These are phyloP conservation scores for Accipiter cooperii DNA, from an alignment of 2,113 vertebrate genomes.

Conservation along the genomic window DNA sequence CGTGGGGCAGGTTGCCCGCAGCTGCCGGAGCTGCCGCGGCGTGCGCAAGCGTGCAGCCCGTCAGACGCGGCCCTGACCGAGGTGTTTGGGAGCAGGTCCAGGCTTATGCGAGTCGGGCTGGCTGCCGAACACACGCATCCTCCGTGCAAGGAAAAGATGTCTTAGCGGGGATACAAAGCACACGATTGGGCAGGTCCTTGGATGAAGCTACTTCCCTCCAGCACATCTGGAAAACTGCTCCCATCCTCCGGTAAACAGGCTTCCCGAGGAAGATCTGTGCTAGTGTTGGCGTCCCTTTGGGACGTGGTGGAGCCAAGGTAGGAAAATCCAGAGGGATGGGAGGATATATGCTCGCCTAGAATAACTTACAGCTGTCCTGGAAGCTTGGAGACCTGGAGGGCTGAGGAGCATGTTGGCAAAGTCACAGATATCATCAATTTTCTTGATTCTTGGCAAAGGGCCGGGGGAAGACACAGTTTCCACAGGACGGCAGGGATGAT, in stretches of 20 bases:
- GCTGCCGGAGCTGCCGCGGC: neutral
- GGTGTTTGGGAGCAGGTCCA: slow-evolving; percentile 44
- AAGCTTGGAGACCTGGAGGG: neutral
- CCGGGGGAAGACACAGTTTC: neutral
- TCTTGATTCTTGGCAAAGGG: neutral
- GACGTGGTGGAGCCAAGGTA: slow-evolving; percentile 31
- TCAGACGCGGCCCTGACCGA: neutral
- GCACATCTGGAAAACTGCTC: slow-evolving; percentile 62
- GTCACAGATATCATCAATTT: neutral
- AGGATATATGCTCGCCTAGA: slow-evolving; percentile 7
- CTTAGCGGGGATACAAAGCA: neutral
- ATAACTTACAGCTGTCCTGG: slow-evolving; percentile 46
- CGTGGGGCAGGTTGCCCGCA: neutral
- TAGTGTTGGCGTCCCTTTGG: slow-evolving; percentile 29
- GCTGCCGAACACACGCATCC: neutral
- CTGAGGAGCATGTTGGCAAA: neutral
- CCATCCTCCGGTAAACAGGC: slow-evolving; percentile 38
- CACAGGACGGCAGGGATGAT: neutral
- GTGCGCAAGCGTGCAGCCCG: neutral
- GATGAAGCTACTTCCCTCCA: slow-evolving; percentile 6
- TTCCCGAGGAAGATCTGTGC: slow-evolving; percentile 36
- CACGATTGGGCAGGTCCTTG: neutral
- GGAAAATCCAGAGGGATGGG: slow-evolving; percentile 9
- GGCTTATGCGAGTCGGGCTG: neutral
- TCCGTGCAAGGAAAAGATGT: neutral